phyloP scores from a whole-genome alignment of 2,113 vertebrate genomes.

The Pteronura brasiliensis region DNA sequence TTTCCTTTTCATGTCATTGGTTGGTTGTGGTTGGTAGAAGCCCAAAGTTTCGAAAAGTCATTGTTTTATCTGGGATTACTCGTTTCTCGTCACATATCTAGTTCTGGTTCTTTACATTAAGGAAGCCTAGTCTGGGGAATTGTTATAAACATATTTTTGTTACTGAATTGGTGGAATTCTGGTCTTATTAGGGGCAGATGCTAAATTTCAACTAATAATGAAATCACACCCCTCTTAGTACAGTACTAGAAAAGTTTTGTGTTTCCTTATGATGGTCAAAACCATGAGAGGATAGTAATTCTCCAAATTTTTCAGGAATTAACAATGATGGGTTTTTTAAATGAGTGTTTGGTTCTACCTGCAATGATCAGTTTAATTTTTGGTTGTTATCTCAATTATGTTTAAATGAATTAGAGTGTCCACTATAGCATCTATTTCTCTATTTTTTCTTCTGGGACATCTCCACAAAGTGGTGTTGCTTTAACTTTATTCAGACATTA shows the following conservation, averaged over 20 bases:
- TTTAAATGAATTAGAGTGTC: not conserved
- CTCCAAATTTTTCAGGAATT: not conserved
- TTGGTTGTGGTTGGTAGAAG: not conserved
- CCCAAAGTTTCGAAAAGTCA: not conserved
- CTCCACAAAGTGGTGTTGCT: constrained; percentile 48
- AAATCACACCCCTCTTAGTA: not conserved
- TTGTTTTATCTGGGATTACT: not conserved
- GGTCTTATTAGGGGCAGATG: not conserved
- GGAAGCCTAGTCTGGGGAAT: not conserved
- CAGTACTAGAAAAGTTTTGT: not conserved
- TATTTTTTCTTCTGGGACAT: not conserved
- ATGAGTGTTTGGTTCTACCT: not conserved
- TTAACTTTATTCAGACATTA: constrained; percentile 69
- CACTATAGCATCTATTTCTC: not conserved
- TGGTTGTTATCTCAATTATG: not conserved
- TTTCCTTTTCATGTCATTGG: not conserved
- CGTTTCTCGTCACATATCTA: not conserved
- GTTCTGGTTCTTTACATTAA: not conserved
- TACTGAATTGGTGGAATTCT: not conserved
- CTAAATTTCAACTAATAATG: not conserved
- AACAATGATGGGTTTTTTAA: not conserved
- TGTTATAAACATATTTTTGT: not conserved
- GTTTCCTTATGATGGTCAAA: not conserved
- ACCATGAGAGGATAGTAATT: not conserved
- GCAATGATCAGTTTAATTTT: not conserved